Percentiles rank a stretch among this genome's conserved stretches.
Evolutionary conservation across 2,113 vertebrate genomes (phyloP).

Genomic region (Myrmecobius fasciatus): DNA sequence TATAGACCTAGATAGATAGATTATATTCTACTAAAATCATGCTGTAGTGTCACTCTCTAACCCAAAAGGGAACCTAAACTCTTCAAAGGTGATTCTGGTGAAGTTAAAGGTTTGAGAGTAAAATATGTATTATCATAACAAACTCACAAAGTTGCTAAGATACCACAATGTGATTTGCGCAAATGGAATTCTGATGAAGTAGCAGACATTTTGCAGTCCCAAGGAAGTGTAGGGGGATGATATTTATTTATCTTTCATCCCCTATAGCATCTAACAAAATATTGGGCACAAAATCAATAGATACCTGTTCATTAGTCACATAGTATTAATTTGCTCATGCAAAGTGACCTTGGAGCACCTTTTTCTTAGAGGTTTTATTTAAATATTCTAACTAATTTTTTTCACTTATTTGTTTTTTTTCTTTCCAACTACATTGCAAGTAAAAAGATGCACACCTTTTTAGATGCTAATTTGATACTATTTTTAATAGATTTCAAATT

Average conservation of each 20-base stretch:
- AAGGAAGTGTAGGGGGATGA: no score
- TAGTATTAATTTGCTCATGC: not conserved
- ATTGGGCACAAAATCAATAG: not conserved
- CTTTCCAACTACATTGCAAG: not conserved
- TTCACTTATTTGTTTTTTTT: not conserved
- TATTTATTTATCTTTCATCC: not conserved
- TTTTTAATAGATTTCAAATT: not conserved
- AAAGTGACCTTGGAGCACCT: not conserved
- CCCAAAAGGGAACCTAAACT: not conserved
- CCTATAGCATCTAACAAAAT: not conserved
- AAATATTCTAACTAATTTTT: not conserved
- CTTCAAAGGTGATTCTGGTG: not conserved
- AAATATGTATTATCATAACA: not conserved
- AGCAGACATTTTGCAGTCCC: no score
- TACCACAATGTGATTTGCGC: not conserved
- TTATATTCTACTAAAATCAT: not conserved
- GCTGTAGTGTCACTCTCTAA: not conserved
- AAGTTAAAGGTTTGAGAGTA: not conserved
- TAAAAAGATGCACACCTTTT: not conserved
- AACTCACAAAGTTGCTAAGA: not conserved
- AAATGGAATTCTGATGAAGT: no score
- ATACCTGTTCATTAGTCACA: not conserved
- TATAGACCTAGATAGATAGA: not conserved
- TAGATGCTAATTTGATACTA: not conserved
- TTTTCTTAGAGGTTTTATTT: not conserved